Base-by-base conservation (phyloP, 2,113 vertebrate species). In the Paraplagusia blochii region DNA sequence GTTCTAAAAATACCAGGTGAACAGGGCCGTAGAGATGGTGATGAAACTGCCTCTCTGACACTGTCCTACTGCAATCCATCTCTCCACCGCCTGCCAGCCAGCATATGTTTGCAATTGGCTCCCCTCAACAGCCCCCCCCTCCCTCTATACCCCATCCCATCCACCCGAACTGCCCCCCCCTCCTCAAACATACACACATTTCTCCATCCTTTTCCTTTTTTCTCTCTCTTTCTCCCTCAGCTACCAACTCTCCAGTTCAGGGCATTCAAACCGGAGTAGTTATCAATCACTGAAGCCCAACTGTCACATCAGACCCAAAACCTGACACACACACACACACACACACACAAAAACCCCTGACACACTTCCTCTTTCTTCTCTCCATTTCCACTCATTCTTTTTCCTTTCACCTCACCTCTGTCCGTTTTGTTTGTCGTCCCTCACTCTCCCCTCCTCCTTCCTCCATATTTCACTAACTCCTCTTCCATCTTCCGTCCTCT, bases 1-100 rank as follows among this genome's bases (percentile, higher is more conserved):
- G 92, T 96, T 96, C 95, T 96, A 97, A 97, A 97, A 98, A 98
- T 97, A 96, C 92, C 93, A 95, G 92, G 94, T 95, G 94, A 95
- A 92, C 92, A 92, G 91, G 93, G 93, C 94, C 92, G 93, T 91
- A 91, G 93, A 95, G 93, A 93, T 93, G 93, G 90, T 95, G 94
- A 96, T 95, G 94, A 94, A 94, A 94, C 93, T 85, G 90, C 92
- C 92, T 95, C 75, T 93, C 94, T 95, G 94, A 95, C 93, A 95
- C 93, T 92, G 91, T 93, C 93, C 91, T 91, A 88, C 92, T 92
- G 94, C 94, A 95, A 96, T 96, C 94, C 93, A 95, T 96, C 95
- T 96, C 93, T 93, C 93, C 92, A 90, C 92, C 89, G 93, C 93
- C 93, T 95, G 93, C 93, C 92, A 95, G 92, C 92, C 93, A 93